Percentiles rank a stretch among this genome's conserved stretches.
These are phyloP conservation scores for Gracilinanus agilis DNA, from an alignment of 2,113 vertebrate species.

Conservation along the genomic window DNA sequence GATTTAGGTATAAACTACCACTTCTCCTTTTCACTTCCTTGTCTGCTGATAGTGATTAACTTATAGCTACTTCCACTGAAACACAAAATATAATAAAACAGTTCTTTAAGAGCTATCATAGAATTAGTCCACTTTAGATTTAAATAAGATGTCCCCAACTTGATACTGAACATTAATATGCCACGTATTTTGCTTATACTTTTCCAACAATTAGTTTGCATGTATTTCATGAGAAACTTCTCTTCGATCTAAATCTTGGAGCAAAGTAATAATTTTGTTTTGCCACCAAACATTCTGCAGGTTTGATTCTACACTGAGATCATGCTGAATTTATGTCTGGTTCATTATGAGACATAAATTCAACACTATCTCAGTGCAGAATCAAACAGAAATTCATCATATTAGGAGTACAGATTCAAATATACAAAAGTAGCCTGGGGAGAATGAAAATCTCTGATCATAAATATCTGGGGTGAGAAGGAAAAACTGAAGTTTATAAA, in stretches of 20 bases:
- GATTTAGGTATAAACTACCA: slow-evolving; percentile 54
- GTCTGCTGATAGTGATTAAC: background rate
- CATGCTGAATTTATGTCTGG: background rate
- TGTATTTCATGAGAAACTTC: slow-evolving; percentile 31
- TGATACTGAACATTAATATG: background rate
- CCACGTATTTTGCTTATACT: background rate
- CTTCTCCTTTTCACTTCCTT: background rate
- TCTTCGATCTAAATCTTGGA: slow-evolving; percentile 60
- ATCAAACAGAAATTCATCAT: slow-evolving; percentile 52
- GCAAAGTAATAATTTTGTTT: slow-evolving; percentile 50
- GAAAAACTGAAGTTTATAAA: slow-evolving; percentile 31
- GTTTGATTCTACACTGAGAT: background rate
- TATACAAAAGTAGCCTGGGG: slow-evolving; percentile 42
- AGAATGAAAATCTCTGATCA: slow-evolving; percentile 60
- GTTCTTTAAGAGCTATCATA: background rate
- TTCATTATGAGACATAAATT: background rate
- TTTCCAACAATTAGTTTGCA: background rate
- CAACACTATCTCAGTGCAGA: background rate
- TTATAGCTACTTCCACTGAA: background rate
- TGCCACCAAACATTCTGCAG: background rate
- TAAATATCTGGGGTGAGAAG: background rate
- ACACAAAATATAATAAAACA: background rate
- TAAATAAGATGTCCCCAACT: background rate
- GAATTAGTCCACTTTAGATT: background rate
- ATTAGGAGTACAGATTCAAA: slow-evolving; percentile 38